Evolutionary conservation across 1,140 invertebrate species (phyloP).

Genomic region (Melipona quadrifasciata): DNA sequence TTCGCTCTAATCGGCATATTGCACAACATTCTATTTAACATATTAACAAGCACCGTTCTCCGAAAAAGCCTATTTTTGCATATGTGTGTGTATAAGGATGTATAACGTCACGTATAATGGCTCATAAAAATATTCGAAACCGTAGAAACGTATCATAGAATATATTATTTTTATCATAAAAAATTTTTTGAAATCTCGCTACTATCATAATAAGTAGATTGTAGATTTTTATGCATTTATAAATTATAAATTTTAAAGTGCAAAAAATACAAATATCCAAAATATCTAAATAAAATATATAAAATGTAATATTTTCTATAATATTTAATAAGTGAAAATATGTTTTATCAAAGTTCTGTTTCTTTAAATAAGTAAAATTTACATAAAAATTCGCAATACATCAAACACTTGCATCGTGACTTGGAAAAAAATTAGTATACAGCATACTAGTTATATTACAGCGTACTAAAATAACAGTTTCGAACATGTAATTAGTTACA

Average conservation of each 20-base stretch:
- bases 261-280: too few relatives aligned
- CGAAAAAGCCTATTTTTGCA: neutral
- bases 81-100: neutral
- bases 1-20: constrained; percentile 3
- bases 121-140: neutral
- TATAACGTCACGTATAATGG: neutral
- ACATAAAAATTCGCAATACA: too few relatives aligned
- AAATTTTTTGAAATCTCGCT: neutral
- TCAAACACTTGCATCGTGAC: too few relatives aligned
- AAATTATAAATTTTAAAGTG: too few relatives aligned
- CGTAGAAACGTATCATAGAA: neutral
- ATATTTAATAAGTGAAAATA: too few relatives aligned
- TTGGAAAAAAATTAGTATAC: neutral
- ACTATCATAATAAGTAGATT: too few relatives aligned
- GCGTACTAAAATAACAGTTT: neutral
- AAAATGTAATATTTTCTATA: too few relatives aligned
- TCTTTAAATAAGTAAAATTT: too few relatives aligned
- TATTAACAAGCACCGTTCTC: neutral
- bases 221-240: too few relatives aligned
- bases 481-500: too few relatives aligned
- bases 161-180: neutral
- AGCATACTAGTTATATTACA: neutral
- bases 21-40: neutral
- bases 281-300: too few relatives aligned
- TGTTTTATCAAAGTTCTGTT: too few relatives aligned